These are phyloP conservation scores for Nematolebias whitei DNA, from an alignment of 2,113 vertebrate species.

Conservation along the genomic window DNA sequence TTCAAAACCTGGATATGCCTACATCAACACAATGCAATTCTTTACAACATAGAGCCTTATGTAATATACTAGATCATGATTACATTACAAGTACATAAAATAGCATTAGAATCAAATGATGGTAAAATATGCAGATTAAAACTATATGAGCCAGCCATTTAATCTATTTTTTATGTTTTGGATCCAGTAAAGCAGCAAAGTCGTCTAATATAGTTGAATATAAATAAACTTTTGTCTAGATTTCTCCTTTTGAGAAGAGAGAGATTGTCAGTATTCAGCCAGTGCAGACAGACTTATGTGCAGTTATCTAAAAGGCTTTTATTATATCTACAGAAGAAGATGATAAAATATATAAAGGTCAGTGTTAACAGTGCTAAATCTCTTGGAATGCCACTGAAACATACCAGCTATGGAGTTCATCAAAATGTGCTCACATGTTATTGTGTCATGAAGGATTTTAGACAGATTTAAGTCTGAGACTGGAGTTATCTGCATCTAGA, in stretches of 20 bases:
- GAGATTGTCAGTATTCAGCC: no score
- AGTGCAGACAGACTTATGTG: no score
- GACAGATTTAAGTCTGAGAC: not conserved
- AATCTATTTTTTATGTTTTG: not conserved
- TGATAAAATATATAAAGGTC: not conserved
- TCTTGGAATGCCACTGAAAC: not conserved
- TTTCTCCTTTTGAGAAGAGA: no score
- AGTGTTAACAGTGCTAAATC: no score
- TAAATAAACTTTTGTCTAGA: no score
- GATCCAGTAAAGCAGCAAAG: not conserved
- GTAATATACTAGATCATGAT: not conserved
- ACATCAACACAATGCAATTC: not conserved
- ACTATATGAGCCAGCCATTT: not conserved
- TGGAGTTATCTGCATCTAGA: not conserved
- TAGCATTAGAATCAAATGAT: not conserved
- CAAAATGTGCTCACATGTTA: not conserved
- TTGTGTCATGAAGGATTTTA: not conserved
- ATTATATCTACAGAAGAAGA: not conserved
- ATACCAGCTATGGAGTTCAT: not conserved
- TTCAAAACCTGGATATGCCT: not conserved
- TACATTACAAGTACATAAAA: not conserved
- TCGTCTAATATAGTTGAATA: no score
- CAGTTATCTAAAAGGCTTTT: no score
- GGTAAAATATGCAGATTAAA: not conserved
- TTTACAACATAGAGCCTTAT: not conserved